A percentile compares a stretch with the other conserved stretches of the same genome.
Conservation (phyloP, 1,140 invertebrate species). For the Drosophila mojavensis region DNA sequence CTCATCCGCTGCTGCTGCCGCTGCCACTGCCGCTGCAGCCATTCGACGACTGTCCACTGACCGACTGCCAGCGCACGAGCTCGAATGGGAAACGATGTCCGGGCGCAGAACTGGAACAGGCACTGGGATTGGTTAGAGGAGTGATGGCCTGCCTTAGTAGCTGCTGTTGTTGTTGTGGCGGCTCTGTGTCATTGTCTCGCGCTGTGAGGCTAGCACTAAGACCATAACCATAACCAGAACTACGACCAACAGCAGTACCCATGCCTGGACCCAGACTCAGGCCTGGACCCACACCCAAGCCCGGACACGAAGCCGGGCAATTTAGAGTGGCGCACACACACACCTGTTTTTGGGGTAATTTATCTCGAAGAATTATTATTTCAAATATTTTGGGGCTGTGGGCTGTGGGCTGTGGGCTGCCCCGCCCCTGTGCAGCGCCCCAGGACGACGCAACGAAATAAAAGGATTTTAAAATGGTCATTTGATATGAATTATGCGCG, state of each 20-base stretch:
- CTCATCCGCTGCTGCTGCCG: constrained; percentile 59
- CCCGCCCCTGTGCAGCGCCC: constrained; percentile 1
- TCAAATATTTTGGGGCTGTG: constrained; percentile 77
- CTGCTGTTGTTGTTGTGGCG: constrained; percentile 58
- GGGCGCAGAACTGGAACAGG: constrained; percentile 4
- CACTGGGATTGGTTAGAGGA: constrained; percentile 2
- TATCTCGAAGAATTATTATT: constrained; percentile 84
- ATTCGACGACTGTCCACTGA: constrained; percentile 59
- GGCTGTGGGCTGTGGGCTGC: not conserved
- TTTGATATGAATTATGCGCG: constrained; percentile 84
- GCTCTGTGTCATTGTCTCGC: constrained; percentile 79
- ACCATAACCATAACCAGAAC: constrained; percentile 22
- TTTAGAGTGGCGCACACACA: constrained; percentile 69
- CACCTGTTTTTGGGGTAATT: constrained; percentile 84
- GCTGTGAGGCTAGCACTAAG: constrained; percentile 30
- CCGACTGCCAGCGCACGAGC: constrained; percentile 62
- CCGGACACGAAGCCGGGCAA: constrained; percentile 56
- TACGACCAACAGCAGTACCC: constrained; percentile 29
- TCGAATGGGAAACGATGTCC: constrained; percentile 23
- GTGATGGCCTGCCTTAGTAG: not conserved
- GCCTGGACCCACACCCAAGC: constrained; percentile 19
- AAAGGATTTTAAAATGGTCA: constrained; percentile 84
- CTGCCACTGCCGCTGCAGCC: not conserved
- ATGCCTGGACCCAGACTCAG: constrained; percentile 42
- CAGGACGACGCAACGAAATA: constrained; percentile 73